These are phyloP conservation scores for Atta texana DNA, from an alignment of 1,140 invertebrate genomes.

Conservation along the genomic window DNA sequence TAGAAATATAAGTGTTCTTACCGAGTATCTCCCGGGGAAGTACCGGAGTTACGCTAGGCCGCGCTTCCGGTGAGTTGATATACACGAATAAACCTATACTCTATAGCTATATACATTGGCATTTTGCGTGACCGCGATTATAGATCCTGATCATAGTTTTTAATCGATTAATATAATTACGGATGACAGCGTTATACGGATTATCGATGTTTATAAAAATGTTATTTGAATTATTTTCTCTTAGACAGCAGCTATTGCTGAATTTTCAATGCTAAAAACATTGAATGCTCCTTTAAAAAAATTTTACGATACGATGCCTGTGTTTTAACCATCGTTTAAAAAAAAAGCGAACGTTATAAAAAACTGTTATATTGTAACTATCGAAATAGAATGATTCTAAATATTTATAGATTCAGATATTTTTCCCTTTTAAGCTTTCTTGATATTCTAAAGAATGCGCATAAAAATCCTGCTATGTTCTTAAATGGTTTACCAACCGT, in stretches of 20 bases:
- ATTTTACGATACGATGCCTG: background rate
- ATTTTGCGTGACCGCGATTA: slow-evolving; percentile 18
- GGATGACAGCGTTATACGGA: too few relatives aligned
- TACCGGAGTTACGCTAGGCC: slow-evolving; percentile 83
- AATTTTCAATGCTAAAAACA: background rate
- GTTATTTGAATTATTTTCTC: background rate
- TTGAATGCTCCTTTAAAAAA: background rate
- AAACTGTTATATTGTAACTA: background rate
- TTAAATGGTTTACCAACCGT: slow-evolving; percentile 58
- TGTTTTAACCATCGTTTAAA: background rate
- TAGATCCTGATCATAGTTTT: slow-evolving; percentile 4
- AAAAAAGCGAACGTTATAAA: background rate
- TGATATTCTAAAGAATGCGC: slow-evolving; percentile 52
- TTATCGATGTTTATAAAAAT: background rate
- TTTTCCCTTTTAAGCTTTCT: slow-evolving; percentile 14
- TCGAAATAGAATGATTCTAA: background rate
- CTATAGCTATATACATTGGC: slow-evolving; percentile 19
- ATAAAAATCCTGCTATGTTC: slow-evolving; percentile 51
- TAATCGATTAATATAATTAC: slow-evolving; percentile 22
- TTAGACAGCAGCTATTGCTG: background rate
- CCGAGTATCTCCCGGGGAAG: slow-evolving; percentile 65
- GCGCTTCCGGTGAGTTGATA: slow-evolving; percentile 80
- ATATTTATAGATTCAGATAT: slow-evolving; percentile 28
- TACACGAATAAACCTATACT: slow-evolving; percentile 42
- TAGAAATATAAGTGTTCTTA: slow-evolving; percentile 55